These are phyloP conservation scores for Dendroctonus ponderosae DNA, from an alignment of 1,140 invertebrate species.

Conservation along the genomic window DNA sequence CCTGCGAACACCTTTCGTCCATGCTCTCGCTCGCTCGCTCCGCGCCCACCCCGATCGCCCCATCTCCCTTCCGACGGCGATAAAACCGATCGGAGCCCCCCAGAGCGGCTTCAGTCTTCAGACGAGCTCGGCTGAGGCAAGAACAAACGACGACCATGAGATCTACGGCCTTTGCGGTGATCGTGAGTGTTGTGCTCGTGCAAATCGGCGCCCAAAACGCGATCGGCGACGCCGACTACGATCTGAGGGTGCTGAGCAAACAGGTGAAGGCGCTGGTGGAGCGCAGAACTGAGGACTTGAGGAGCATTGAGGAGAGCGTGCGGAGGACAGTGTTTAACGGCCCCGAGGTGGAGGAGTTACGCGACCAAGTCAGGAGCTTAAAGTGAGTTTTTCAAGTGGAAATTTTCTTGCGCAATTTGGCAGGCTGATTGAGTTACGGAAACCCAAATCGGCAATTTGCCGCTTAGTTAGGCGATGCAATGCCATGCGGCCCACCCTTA, in stretches of 20 bases:
- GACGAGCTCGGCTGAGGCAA: conserved; percentile 2
- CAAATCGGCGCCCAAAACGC: conserved; percentile 1
- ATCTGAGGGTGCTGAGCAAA: conserved; percentile 60
- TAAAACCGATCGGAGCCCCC: conserved; percentile 22
- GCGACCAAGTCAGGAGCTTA: conserved; percentile 46
- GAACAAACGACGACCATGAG: conserved; percentile 2
- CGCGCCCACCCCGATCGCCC: neutral
- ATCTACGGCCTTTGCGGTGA: conserved; percentile 8
- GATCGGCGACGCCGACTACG: conserved; percentile 41
- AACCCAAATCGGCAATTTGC: conserved; percentile 15
- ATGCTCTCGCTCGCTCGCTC: conserved; percentile 3
- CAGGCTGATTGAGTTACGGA: neutral
- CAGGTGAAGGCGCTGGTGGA: conserved; percentile 62
- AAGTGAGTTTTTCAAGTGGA: conserved; percentile 38
- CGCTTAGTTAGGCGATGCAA: conserved; percentile 14
- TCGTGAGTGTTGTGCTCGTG: conserved; percentile 5
- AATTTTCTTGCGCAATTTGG: no score
- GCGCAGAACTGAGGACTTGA: conserved; percentile 64
- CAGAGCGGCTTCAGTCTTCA: conserved; percentile 19
- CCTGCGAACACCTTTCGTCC: conserved; percentile 18
- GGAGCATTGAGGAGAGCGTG: conserved; percentile 61
- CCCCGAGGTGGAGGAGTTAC: conserved; percentile 45
- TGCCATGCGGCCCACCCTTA: neutral
- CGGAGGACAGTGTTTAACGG: conserved; percentile 50
- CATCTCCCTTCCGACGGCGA: conserved; percentile 3